Evolutionary conservation across 2,888 invertebrate species (phyloP), one percentile per base, ranked within the genome.

Genomic region (Sclerodermus sp.): DNA sequence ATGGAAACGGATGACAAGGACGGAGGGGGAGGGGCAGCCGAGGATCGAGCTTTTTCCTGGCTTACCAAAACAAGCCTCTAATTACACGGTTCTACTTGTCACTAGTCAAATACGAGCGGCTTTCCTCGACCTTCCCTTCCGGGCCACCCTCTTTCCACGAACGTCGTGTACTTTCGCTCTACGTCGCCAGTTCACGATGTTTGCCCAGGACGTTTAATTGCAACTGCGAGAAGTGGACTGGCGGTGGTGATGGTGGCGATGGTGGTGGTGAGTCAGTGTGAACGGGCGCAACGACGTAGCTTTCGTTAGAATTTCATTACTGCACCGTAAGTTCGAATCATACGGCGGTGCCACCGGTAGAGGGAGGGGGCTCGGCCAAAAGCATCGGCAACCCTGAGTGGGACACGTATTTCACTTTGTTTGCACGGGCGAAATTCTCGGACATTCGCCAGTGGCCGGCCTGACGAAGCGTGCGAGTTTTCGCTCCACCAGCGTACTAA

Each of bases 251-350:
- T n/a, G n/a, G n/a, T n/a, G n/a, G n/a, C n/a, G n/a, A n/a, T n/a
- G n/a, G n/a, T n/a, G n/a, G n/a, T n/a, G n/a, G n/a, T n/a, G n/a
- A n/a, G 29, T 14, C 42, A 18, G 30, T n/a, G 12, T 0, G 45
- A 14, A 38, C 29, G 46, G 40, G 31, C 32, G 10, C 34, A 34
- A 4, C n/a, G 34, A 49, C 42, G 48, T 58, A 58, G 59, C 61
- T 53, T 58, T 55, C 65, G 58, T 67, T 66, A 67, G 64, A 67
- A 64, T 66, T 67, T 67, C 67, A 67, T 67, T 67, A 67, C 52
- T 42, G 39, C 10, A 15, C 29, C 36, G 44, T 50, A 58, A 63
- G 57, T 58, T 58, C 54, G 49, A 38, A 51, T 40, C 43, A 23
- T 23, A 3, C 17, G 51, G 12, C 34, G 15, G 30, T 41, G 50